phyloP scores from a whole-genome alignment of 2,113 vertebrate species.

The Falco punctatus region DNA sequence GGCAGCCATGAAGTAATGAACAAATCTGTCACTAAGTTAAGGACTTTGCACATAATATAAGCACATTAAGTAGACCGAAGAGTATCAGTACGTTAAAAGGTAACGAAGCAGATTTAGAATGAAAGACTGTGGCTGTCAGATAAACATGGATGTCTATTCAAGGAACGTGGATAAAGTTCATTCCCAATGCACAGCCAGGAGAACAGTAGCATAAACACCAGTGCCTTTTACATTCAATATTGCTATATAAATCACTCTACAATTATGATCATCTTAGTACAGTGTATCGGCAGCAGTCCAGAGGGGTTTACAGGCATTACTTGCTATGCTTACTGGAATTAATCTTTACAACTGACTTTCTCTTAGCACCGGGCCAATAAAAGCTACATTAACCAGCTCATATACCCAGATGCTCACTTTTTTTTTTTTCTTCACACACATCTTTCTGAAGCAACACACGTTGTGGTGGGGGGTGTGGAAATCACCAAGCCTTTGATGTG shows the following conservation, averaged over 20 bases:
- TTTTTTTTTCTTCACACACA: not conserved
- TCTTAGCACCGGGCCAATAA: not conserved
- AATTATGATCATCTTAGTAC: not conserved
- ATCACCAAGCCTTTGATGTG: not conserved
- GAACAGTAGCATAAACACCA: not conserved
- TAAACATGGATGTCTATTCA: fast-evolving
- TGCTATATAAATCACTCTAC: not conserved
- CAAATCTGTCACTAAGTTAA: not conserved
- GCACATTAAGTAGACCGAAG: not conserved
- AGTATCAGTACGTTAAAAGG: not conserved
- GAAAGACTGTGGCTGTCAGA: not conserved
- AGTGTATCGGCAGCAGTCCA: not conserved
- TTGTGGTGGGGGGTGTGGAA: no score
- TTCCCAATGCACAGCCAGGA: not conserved
- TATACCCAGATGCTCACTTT: not conserved
- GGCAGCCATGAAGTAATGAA: not conserved
- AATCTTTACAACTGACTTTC: not conserved
- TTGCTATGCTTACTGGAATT: not conserved
- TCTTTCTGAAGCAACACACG: not conserved
- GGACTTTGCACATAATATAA: not conserved
- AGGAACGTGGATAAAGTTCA: fast-evolving
- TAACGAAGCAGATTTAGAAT: not conserved
- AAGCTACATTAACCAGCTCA: not conserved
- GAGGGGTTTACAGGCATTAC: not conserved
- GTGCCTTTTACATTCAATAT: not conserved